Percentiles rank a stretch among this genome's conserved stretches.
These are phyloP conservation scores for Psittacula echo DNA, from an alignment of 2,797 vertebrate species.

Conservation along the genomic window DNA sequence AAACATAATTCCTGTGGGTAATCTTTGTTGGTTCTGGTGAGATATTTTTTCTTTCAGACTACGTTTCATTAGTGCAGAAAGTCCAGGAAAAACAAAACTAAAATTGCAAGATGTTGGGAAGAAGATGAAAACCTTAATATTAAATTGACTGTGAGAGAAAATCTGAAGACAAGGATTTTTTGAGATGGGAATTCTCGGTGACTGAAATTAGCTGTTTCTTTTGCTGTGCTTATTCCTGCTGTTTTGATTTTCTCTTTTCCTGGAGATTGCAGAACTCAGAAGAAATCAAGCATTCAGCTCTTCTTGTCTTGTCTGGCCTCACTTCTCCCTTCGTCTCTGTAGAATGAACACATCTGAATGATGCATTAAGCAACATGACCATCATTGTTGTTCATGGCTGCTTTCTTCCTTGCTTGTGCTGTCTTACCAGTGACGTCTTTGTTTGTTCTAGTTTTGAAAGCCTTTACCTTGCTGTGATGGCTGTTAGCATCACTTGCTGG, in stretches of 20 bases:
- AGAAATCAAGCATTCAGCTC: neutral
- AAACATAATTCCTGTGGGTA: neutral
- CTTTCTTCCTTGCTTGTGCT: neutral
- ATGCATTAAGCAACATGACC: neutral
- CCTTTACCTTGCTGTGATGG: neutral
- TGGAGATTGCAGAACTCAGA: neutral
- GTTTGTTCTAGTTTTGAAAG: neutral
- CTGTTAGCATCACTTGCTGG: neutral
- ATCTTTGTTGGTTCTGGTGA: neutral
- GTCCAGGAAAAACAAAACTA: neutral
- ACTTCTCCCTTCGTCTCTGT: neutral
- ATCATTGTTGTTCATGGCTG: neutral
- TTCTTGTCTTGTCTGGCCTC: neutral
- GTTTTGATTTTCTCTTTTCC: neutral
- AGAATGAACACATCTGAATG: neutral
- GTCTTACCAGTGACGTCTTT: neutral
- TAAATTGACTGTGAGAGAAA: neutral
- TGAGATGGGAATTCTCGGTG: neutral
- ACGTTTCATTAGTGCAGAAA: neutral
- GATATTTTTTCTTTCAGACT: neutral
- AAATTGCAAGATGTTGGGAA: neutral
- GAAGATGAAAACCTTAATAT: neutral
- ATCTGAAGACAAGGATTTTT: neutral
- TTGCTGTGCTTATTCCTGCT: neutral
- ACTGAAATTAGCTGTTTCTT: neutral